Base-by-base conservation (phyloP, 2,888 invertebrate genomes). In the Tenthredo scrophulariae region DNA sequence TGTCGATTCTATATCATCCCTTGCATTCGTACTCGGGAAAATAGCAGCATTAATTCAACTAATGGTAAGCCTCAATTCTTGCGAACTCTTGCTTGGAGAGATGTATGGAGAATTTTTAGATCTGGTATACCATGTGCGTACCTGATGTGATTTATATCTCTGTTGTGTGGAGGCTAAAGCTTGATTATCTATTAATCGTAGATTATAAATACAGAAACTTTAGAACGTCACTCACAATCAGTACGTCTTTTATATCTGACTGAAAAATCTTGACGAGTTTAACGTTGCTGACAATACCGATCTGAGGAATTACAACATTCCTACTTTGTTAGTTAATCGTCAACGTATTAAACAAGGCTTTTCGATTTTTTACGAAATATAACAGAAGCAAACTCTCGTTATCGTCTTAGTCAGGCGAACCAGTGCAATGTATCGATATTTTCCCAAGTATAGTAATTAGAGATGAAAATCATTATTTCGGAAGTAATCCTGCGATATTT, bases 131-230 rank as follows among this genome's bases (percentile, higher is more conserved):
- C 70, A 70, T 70, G n/a, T 70, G 70, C 18, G 33, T 37, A 70
- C 37, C 37, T 40, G 37, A 40, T 70, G 70, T 29, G 37, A 70
- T 33, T 37, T 37, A 37, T 70, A 70, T 33, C 70, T 70, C 3
- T 70, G n/a, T 18, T 18, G n/a, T 70, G 9, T 37, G 13, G 37
- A 62, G 22, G 33, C 9, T 37, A 70, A 70, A 37, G 70, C 15
- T 29, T 46, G 22, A 62, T 62, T 62, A 62, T 62, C 22, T 10
- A 62, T 62, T 62, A 62, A 62, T 62, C 62, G 13, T 26, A 62
- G 62, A 62, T 62, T 62, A 62, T 62, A 26, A 62, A 62, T 26
- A 62, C 22, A 22, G 26, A 70, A 37, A 37, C 70, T 70, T n/a
- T 18, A 1, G 62, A 3, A 62, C 26, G 62, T 62, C 26, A 26